phyloP scores from a whole-genome alignment of 2,797 vertebrate genomes.

The Enteromius anoplus region DNA sequence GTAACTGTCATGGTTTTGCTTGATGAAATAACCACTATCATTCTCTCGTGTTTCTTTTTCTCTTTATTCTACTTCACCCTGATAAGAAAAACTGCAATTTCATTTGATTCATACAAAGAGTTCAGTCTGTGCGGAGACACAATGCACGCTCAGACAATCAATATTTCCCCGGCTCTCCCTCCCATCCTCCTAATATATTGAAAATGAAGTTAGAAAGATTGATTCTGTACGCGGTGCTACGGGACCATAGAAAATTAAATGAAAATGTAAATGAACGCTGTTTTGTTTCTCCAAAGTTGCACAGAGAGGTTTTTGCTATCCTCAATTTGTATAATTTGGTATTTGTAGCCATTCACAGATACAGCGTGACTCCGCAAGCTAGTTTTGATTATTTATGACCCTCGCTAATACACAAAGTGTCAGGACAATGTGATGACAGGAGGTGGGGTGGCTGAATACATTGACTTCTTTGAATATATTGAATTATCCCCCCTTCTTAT shows the following conservation, averaged over 20 bases:
- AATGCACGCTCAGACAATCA: constrained; percentile 78
- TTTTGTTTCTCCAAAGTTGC: constrained; percentile 71
- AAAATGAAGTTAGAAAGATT: constrained; percentile 83
- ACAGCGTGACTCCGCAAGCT: constrained; percentile 28
- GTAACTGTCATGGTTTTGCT: constrained; percentile 62
- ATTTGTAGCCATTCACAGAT: constrained; percentile 61
- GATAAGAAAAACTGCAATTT: constrained; percentile 74
- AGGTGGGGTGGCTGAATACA: constrained; percentile 19
- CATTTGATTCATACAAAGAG: constrained; percentile 76
- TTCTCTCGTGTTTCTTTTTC: constrained; percentile 59
- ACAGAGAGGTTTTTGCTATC: constrained; percentile 66
- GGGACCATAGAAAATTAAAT: constrained; percentile 80
- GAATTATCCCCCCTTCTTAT: constrained; percentile 4
- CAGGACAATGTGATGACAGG: constrained; percentile 44
- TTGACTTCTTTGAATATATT: constrained; percentile 4
- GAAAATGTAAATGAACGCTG: constrained; percentile 82
- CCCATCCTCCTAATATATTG: constrained; percentile 77
- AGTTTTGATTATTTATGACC: constrained; percentile 56
- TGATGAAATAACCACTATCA: constrained; percentile 71
- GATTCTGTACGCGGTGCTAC: constrained; percentile 77
- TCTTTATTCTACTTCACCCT: constrained; percentile 60
- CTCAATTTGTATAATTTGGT: constrained; percentile 75
- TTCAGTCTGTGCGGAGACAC: constrained; percentile 74
- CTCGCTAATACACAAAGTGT: constrained; percentile 45
- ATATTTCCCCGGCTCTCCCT: constrained; percentile 68